Evolutionary conservation across 2,888 invertebrate genomes (phyloP).

Genomic region (Thereva nobilitata): DNA sequence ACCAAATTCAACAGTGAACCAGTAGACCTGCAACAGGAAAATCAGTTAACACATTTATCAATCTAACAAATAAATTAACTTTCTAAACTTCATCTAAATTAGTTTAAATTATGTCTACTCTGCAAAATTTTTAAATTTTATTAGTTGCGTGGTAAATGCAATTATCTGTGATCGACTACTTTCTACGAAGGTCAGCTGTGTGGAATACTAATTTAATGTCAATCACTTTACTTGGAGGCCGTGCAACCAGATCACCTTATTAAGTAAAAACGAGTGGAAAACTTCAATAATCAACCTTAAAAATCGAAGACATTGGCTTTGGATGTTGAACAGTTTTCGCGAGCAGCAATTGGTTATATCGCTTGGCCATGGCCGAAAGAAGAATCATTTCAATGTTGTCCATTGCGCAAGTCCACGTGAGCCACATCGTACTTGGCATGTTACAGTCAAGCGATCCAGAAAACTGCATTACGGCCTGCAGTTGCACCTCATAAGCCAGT

Average conservation of each 20-base stretch:
- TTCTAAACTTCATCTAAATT: too few species aligned
- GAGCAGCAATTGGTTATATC: too few species aligned
- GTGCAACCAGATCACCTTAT: slow-evolving; percentile 28
- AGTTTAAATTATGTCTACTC: too few species aligned
- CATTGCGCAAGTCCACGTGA: slow-evolving; percentile 10
- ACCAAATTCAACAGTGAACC: slow-evolving; percentile 99
- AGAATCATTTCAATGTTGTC: too few species aligned
- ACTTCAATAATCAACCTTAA: too few species aligned
- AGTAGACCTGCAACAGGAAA: slow-evolving; percentile 72
- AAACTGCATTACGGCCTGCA: too few species aligned
- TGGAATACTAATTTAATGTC: too few species aligned
- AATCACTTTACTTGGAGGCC: slow-evolving; percentile 22
- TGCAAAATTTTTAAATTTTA: background rate
- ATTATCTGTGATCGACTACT: background rate
- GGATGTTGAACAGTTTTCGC: slow-evolving; percentile 26
- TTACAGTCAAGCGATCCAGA: background rate
- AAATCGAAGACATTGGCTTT: slow-evolving; percentile 37
- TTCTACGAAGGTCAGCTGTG: too few species aligned
- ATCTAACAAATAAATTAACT: too few species aligned
- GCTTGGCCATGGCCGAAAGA: too few species aligned
- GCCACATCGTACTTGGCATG: slow-evolving; percentile 1
- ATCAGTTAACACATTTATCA: slow-evolving; percentile 18
- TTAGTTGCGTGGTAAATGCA: background rate
- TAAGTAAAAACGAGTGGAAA: slow-evolving; percentile 11
- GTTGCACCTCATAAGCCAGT: too few species aligned